A percentile compares a stretch with the other conserved stretches of the same genome.
Conservation (phyloP, 2,888 invertebrate species). For the Belgica antarctica region DNA sequence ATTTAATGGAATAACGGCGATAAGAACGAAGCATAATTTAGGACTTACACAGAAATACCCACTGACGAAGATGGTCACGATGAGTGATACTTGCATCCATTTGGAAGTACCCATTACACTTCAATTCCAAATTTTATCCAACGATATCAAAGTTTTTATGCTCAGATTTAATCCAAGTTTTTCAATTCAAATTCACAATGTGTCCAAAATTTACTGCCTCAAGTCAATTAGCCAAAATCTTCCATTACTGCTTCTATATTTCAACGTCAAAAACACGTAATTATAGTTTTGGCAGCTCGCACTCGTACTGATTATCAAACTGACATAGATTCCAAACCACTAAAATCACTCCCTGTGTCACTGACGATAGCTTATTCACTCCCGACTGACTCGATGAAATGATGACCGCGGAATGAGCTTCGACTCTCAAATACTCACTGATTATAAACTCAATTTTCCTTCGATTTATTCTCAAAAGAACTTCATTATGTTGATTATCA, state of each 20-base stretch:
- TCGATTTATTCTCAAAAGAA: slow-evolving; percentile 15
- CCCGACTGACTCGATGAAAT: slow-evolving; percentile 22
- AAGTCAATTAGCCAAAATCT: neutral
- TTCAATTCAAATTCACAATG: neutral
- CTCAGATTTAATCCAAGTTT: neutral
- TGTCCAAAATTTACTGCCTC: no score
- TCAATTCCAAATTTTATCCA: slow-evolving; percentile 17
- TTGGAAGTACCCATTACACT: slow-evolving; percentile 29
- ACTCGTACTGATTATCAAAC: slow-evolving; percentile 4
- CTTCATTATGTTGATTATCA: slow-evolving; percentile 4
- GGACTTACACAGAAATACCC: slow-evolving; percentile 35
- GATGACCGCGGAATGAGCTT: slow-evolving; percentile 39
- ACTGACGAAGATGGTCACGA: slow-evolving; percentile 1
- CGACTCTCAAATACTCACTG: slow-evolving; percentile 36
- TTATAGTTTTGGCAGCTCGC: neutral
- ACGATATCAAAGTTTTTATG: neutral
- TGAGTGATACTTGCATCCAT: neutral
- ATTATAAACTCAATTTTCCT: slow-evolving; percentile 43
- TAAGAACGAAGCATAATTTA: no score
- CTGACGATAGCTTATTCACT: neutral
- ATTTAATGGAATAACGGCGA: slow-evolving; percentile 14
- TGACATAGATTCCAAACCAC: slow-evolving; percentile 30
- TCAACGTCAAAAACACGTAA: neutral
- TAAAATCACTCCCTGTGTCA: slow-evolving; percentile 12
- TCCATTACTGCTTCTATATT: neutral